These are phyloP conservation scores for Ariopsis seemanni DNA, from an alignment of 2,113 vertebrate genomes.

Conservation along the genomic window DNA sequence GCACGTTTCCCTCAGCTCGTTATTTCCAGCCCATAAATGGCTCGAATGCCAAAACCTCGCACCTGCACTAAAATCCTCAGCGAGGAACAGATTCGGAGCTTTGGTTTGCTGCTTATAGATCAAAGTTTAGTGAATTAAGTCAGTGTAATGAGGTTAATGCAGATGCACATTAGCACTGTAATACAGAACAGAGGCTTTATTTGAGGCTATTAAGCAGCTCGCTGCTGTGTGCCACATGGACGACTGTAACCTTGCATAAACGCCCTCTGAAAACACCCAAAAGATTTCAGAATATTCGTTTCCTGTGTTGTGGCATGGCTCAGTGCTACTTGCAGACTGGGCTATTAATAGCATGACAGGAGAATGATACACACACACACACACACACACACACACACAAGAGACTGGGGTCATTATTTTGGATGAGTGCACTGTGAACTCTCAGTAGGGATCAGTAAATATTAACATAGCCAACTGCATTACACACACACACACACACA, in stretches of 20 bases:
- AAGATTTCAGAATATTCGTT: slow-evolving; percentile 30
- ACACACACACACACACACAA: slow-evolving; percentile 36
- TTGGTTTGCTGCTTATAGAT: slow-evolving; percentile 23
- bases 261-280: slow-evolving; percentile 10
- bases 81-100: not conserved
- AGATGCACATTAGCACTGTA: slow-evolving; percentile 7
- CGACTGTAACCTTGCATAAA: slow-evolving; percentile 31
- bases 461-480: slow-evolving; percentile 22
- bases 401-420: slow-evolving; percentile 10
- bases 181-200: slow-evolving; percentile 35
- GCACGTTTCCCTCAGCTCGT: not conserved
- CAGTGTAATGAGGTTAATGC: slow-evolving; percentile 5
- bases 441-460: slow-evolving; percentile 32
- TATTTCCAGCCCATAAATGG: not conserved
- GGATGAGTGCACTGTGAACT: slow-evolving; percentile 30
- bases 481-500: slow-evolving; percentile 37
- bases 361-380: slow-evolving; percentile 22
- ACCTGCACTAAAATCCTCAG: not conserved
- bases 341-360: slow-evolving; percentile 22
- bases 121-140: slow-evolving; percentile 30
- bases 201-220: slow-evolving; percentile 18
- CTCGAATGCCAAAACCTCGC: not conserved
- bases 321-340: slow-evolving; percentile 22
- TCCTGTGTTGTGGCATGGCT: slow-evolving; percentile 3
- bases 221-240: not conserved